Evolutionary conservation across 2,888 invertebrate species (phyloP).

Genomic region (Apotomis betuletana): DNA sequence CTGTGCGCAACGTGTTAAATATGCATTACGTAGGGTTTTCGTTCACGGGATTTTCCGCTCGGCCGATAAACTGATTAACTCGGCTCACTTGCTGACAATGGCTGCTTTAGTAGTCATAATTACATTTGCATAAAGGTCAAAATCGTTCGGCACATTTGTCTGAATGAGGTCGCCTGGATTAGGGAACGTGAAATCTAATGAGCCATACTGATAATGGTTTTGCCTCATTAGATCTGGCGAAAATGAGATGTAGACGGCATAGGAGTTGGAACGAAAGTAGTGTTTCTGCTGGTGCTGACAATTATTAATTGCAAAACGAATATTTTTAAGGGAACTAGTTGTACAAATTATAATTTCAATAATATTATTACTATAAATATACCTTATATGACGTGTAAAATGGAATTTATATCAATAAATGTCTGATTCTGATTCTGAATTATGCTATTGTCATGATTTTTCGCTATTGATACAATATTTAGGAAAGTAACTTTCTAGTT

Average conservation of each 20-base stretch:
- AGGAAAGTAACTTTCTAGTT: no score
- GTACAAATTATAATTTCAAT: no score
- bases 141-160: constrained; percentile 58
- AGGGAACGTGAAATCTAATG: constrained; percentile 72
- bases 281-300: background rate
- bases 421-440: no score
- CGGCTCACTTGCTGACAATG: constrained; percentile 60
- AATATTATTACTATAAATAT: no score
- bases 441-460: no score
- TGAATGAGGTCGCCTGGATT: constrained; percentile 59
- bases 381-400: no score
- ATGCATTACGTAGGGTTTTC: constrained; percentile 51
- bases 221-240: constrained; percentile 64
- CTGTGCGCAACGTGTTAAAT: constrained; percentile 43
- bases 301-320: background rate
- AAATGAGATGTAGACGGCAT: constrained; percentile 45
- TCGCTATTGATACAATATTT: no score
- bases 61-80: constrained; percentile 66
- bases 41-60: constrained; percentile 59
- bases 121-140: constrained; percentile 64
- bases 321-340: no score
- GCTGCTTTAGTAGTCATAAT: constrained; percentile 58
- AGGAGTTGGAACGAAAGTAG: constrained; percentile 12
- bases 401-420: no score
- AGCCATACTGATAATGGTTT: constrained; percentile 66